phyloP scores from a whole-genome alignment of 2,113 vertebrate species.

The Tenrec ecaudatus region DNA sequence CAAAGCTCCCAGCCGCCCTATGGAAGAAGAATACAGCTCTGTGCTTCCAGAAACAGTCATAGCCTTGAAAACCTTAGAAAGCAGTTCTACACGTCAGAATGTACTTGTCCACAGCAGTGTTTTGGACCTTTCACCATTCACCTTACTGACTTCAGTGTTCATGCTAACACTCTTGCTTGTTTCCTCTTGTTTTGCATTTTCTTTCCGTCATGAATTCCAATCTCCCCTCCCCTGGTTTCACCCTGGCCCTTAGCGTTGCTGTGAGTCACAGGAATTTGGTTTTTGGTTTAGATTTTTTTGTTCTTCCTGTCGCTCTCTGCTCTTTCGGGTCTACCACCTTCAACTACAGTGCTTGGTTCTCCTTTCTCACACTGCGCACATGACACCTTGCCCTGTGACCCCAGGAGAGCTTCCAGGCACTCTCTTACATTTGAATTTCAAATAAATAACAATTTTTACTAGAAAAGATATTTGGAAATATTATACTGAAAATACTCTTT shows the following conservation, averaged over 20 bases:
- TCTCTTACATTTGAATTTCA: background rate
- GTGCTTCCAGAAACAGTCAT: too few species aligned
- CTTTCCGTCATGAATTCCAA: background rate
- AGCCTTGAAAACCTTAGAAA: too few species aligned
- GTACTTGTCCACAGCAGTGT: too few species aligned
- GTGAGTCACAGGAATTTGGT: too few species aligned
- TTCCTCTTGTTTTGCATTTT: conserved; percentile 17
- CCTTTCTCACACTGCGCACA: background rate
- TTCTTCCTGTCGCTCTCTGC: background rate
- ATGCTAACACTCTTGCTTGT: background rate
- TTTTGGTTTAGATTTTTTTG: too few species aligned
- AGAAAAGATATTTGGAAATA: background rate
- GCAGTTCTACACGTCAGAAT: too few species aligned
- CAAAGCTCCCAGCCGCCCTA: too few species aligned
- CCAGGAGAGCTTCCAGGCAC: background rate
- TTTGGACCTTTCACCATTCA: background rate
- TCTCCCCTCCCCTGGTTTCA: background rate
- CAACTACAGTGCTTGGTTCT: background rate
- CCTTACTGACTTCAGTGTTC: background rate
- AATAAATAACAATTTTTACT: background rate
- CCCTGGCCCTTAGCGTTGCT: too few species aligned
- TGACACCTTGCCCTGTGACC: background rate
- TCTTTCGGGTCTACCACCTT: conserved; percentile 6
- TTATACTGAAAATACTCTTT: conserved; percentile 2
- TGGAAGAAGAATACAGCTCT: too few species aligned